Evolutionary conservation across 2,113 vertebrate species (phyloP), one percentile per base, ranked within the genome.

Genomic region (Zapus hudsonius): DNA sequence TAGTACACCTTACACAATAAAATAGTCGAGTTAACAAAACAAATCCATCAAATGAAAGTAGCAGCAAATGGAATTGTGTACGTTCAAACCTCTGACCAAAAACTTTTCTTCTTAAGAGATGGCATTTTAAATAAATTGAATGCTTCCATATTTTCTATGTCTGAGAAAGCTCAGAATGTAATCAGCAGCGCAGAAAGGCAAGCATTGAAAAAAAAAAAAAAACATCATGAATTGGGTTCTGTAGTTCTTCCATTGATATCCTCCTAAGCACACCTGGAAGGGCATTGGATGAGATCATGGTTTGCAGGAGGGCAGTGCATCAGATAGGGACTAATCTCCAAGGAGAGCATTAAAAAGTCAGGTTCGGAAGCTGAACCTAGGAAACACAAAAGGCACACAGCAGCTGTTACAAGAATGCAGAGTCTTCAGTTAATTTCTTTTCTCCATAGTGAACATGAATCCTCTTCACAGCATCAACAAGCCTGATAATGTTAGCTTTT

Each of bases 361-460:
- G 5, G 38, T 88, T 83, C 69, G 78, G 70, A 90, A 95, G 83
- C 42, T 33, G 9, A 87, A 59, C n/a, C 84, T 31, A 73, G 22
- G 59, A 83, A 69, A 83, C 36, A 93, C 31, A 88, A 74, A 92
- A 11, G 80, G 69, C 0, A 69, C 16, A 76, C 22, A 70, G 31
- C n/a, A 61, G 20, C 22, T 91, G 7, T 84, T 93, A 95, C 25
- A 66, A 87, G 52, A 87, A 95, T 87, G 47, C 67, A 73, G 75
- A 23, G 4, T 67, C 17, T 9, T 92, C 66, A 33, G 81, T 87
- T 70, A 90, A 42, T 19, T n/a, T 64, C 69, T 76, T 80, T 84
- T 52, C 42, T 89, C 38, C 17, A 22, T 0, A 27, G 47, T 84
- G 42, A 93, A 87, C 84, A 75, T 83, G 73, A 93, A 73, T 64